These are phyloP conservation scores for Hirtodrosophila histrioides DNA, from an alignment of 2,888 invertebrate genomes.

Conservation along the genomic window DNA sequence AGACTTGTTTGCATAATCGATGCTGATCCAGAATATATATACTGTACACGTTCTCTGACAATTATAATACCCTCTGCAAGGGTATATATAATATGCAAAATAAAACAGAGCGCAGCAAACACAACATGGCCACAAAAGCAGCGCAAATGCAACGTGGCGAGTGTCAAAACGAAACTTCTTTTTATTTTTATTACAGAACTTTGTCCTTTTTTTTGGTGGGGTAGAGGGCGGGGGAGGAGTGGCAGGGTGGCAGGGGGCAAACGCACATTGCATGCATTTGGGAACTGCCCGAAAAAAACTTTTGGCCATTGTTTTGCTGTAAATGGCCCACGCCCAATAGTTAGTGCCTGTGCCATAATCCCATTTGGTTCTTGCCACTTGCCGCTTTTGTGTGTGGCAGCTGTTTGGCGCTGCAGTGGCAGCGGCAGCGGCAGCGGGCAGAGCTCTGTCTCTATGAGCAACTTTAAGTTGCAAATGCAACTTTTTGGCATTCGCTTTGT, in stretches of 20 bases:
- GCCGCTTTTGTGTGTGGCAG: conserved; percentile 43
- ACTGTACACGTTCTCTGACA: too few species aligned
- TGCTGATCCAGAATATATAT: too few species aligned
- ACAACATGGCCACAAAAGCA: conserved; percentile 45
- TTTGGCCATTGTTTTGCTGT: conserved; percentile 72
- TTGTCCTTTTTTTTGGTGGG: conserved; percentile 45
- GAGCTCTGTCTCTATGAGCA: conserved; percentile 13
- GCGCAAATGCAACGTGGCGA: conserved; percentile 57
- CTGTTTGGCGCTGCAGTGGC: conserved; percentile 45
- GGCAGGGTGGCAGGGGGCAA: conserved; percentile 16
- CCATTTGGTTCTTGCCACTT: conserved; percentile 40
- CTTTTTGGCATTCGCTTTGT: conserved; percentile 34
- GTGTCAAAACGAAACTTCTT: conserved; percentile 61
- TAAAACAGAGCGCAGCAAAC: conserved; percentile 24
- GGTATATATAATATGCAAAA: conserved; percentile 29
- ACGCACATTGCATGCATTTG: conserved; percentile 65
- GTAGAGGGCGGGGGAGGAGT: not conserved
- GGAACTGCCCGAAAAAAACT: conserved; percentile 45
- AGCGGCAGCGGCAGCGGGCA: too few species aligned
- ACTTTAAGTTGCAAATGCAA: conserved; percentile 53
- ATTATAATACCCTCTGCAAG: not conserved
- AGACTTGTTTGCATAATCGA: too few species aligned
- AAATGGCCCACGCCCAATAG: conserved; percentile 67
- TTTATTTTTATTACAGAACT: conserved; percentile 68
- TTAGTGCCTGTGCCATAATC: conserved; percentile 35